Evolutionary conservation across 2,888 invertebrate species (phyloP), one percentile per base, ranked within the genome.

Genomic region (Limnephilus auricula): DNA sequence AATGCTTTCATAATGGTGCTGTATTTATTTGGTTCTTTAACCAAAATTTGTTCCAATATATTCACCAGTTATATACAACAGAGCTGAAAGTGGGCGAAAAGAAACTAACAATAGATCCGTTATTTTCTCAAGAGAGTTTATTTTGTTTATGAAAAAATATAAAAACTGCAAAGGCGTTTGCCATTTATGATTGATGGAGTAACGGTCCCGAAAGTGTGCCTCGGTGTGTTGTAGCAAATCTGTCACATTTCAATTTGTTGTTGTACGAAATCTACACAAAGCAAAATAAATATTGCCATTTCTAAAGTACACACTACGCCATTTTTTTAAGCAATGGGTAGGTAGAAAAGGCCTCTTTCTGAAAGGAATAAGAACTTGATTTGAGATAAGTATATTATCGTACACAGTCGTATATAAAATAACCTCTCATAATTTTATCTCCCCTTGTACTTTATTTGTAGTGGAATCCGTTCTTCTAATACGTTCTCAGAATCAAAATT

Each of bases 71-170:
- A n/a, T n/a, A 65, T n/a, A 65, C 80, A 80, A 32, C 80, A 65
- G 30, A 31, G 80, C 31, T 80, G 80, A 85, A 40, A 85, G 85
- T 85, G 85, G 85, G 85, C 85, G 85, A 85, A 85, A 50, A 85
- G 40, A 83, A 85, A 45, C 85, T 40, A 40, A 85, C n/a, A 85
- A 50, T 85, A 45, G 13, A 45, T 30, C 85, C 85, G 85, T 85
- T 85, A 85, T 85, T 45, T n/a, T 85, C 40, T 37, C 80, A 32
- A 13, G 37, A 85, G 45, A n/a, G 40, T 40, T 85, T 18, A n/a
- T n/a, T 0, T 40, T n/a, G n/a, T 40, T 85, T 31, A n/a, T 40
- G 4, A 18, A 40, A 37, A 37, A 40, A 40, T 40, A 40, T 40
- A 40, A 37, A 84, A 32, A 79, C 30, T 79, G 30, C 79, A 80